Evolutionary conservation across 2,888 invertebrate genomes (phyloP).

Genomic region (Orthonychiurus folsomi): DNA sequence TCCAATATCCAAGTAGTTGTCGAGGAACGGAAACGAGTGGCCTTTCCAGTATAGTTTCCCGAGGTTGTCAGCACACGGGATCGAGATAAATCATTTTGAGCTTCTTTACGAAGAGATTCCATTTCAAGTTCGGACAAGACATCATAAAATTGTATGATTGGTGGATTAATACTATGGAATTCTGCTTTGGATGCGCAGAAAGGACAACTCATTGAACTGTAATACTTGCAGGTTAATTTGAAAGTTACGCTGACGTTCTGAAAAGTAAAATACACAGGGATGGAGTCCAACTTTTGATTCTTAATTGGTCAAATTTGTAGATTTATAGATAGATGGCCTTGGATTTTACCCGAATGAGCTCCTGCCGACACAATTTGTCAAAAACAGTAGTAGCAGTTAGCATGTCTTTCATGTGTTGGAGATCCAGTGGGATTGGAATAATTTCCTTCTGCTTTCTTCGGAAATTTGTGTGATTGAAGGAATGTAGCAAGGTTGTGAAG

Average conservation of each 20-base stretch:
- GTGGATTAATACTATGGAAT: neutral
- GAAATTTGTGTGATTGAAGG: neutral
- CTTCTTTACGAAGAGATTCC: neutral
- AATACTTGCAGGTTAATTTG: neutral
- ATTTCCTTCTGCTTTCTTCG: too few relatives aligned
- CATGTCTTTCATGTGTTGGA: neutral
- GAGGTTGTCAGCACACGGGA: neutral
- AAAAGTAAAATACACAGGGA: neutral
- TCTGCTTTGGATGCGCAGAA: neutral
- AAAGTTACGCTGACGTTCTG: neutral
- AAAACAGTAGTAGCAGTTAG: neutral
- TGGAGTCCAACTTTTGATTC: too few relatives aligned
- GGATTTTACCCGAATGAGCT: neutral
- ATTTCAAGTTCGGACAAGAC: neutral
- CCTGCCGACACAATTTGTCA: neutral
- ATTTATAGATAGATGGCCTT: neutral
- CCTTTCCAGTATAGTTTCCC: neutral
- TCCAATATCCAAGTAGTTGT: neutral
- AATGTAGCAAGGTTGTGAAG: neutral
- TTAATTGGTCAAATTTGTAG: neutral
- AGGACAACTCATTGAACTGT: neutral
- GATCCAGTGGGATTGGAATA: neutral
- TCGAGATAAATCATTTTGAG: neutral
- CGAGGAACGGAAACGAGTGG: neutral
- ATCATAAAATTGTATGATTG: neutral